Conservation (phyloP, 92 coral and sea anemone species). For the Zoanthus gigantus region DNA sequence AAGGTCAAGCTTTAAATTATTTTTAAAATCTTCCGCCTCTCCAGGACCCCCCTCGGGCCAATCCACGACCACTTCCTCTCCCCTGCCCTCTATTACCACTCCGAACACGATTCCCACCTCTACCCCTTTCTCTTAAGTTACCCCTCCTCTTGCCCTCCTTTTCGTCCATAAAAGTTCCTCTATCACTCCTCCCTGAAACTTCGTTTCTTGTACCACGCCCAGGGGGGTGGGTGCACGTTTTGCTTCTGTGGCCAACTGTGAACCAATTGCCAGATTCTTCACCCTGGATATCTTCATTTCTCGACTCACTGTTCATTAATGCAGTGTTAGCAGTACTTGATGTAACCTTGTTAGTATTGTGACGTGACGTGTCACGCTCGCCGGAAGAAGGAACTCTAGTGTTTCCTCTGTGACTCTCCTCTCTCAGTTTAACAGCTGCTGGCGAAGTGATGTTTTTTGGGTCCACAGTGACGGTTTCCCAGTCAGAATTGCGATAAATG, state of each 20-base stretch:
- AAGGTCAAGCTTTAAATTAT: background rate
- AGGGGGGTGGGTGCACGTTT: background rate
- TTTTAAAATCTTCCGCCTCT: constrained; percentile 13
- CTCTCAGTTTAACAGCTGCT: constrained; percentile 27
- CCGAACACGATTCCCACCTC: constrained; percentile 23
- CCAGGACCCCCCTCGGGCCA: constrained; percentile 1
- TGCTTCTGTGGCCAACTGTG: constrained; percentile 27
- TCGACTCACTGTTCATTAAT: background rate
- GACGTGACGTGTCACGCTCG: background rate
- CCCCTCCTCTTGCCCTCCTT: background rate
- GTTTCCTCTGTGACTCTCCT: constrained; percentile 18
- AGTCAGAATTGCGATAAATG: constrained; percentile 9
- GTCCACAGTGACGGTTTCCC: constrained; percentile 45
- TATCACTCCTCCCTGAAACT: background rate
- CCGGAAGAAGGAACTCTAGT: background rate
- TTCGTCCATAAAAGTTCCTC: background rate
- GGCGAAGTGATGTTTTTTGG: constrained; percentile 31
- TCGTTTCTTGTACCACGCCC: background rate
- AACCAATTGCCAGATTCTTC: constrained; percentile 27
- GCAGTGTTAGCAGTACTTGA: constrained; percentile 6
- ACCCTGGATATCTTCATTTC: background rate
- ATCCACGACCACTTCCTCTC: constrained; percentile 15
- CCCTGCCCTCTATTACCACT: constrained; percentile 33
- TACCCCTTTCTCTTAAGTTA: constrained; percentile 22
- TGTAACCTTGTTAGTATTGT: constrained; percentile 6